Conservation (phyloP, 1,140 invertebrate species). For the Plutomurus gul region DNA sequence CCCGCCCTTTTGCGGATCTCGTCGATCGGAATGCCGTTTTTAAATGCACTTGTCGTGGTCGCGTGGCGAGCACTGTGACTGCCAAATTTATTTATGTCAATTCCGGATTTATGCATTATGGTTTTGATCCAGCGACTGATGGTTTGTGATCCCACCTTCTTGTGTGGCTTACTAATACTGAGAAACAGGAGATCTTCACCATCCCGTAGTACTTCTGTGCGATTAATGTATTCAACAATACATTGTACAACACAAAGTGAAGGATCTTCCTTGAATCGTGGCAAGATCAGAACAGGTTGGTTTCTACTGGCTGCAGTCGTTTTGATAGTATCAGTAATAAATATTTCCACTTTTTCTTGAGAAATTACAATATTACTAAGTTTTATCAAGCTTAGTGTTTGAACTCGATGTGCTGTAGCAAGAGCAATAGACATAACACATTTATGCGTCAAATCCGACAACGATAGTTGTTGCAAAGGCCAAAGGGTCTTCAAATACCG, state of each 20-base stretch:
- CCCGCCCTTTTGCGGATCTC: neutral
- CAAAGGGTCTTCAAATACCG: neutral
- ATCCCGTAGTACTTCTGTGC: neutral
- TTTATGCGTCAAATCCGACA: neutral
- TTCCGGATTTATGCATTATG: neutral
- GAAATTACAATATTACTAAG: neutral
- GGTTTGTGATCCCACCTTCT: neutral
- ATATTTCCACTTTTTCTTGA: neutral
- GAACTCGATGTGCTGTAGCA: neutral
- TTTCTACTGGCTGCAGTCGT: neutral
- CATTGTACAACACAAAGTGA: neutral
- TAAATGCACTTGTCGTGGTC: neutral
- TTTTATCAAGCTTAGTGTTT: neutral
- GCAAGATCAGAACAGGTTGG: neutral
- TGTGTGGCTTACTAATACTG: neutral
- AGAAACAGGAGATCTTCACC: neutral
- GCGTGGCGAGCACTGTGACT: slow-evolving; percentile 7
- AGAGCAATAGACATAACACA: neutral
- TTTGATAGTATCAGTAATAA: neutral
- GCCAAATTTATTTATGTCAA: neutral
- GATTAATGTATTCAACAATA: neutral
- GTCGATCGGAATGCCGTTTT: neutral
- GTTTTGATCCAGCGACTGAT: neutral
- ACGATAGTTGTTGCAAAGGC: neutral
- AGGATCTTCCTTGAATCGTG: neutral